Percentiles rank a stretch among this genome's conserved stretches.
Evolutionary conservation across 2,888 invertebrate species (phyloP).

Genomic region (Ormyrus labotus): DNA sequence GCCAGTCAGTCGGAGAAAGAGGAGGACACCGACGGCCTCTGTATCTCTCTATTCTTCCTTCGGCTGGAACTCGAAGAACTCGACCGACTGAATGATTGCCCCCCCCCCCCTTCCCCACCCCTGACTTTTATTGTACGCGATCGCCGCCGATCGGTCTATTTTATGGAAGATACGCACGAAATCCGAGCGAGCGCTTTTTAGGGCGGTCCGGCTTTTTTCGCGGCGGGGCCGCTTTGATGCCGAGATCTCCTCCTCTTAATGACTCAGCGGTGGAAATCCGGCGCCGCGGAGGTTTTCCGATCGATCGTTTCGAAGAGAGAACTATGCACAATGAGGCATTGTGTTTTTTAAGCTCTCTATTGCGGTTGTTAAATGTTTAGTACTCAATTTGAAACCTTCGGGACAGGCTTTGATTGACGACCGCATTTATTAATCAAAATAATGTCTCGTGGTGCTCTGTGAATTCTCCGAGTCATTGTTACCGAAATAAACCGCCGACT

Average conservation of each 20-base stretch:
- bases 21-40: not conserved
- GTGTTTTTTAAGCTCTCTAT: too few species aligned
- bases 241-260: constrained; percentile 33
- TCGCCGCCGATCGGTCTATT: constrained; percentile 32
- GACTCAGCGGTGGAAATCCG: too few species aligned
- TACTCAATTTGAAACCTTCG: too few species aligned
- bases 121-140: constrained; percentile 52
- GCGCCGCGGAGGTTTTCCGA: constrained; percentile 8
- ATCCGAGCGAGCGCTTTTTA: constrained; percentile 12
- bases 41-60: constrained; percentile 50
- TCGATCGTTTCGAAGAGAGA: too few species aligned
- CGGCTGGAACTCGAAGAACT: constrained; percentile 4
- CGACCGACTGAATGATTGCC: constrained; percentile 39
- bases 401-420: too few species aligned
- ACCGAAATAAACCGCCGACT: too few species aligned
- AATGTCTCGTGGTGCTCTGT: too few species aligned
- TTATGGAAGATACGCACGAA: constrained; percentile 50
- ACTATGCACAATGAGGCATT: too few species aligned
- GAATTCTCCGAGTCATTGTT: too few species aligned
- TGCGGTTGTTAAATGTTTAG: too few species aligned
- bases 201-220: not conserved
- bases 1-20: constrained; percentile 10
- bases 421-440: too few species aligned
- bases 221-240: constrained; percentile 38
- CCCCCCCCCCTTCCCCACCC: not conserved